Base-by-base conservation (phyloP, 2,113 vertebrate genomes). In the Rissa tridactyla region DNA sequence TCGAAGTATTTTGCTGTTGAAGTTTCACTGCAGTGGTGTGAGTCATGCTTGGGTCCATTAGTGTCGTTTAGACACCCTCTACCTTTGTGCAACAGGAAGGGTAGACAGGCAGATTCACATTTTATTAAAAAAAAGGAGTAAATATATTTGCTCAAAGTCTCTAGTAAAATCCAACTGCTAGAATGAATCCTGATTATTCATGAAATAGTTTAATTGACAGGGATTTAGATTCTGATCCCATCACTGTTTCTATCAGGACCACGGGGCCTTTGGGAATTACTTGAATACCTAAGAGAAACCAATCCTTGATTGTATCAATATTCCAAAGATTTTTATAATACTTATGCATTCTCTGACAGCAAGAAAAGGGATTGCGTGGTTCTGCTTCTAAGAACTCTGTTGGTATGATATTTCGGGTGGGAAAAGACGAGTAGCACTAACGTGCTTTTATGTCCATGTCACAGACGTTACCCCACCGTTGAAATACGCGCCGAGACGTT, bases 401-500 rank as follows among this genome's bases (percentile, higher is more conserved):
- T 30, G 21, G 42, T 60, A 1, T 23, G 55, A 3, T 15, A 4
- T 32, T 91, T 51, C 15, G 80, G 27, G 68, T 30, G 54, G 32
- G 17, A 36, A 36, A 25, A 77, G 57, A 13, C 4, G 5, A 2
- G 7, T 8, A 29, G 13, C 51, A 2, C 36, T 93, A n/a, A 89
- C 34, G 34, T 0, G 3, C n/a, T 90, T 42, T n/a, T 66, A 4
- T 98, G 81, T 93, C 47, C 76, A 8, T 84, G 36, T 86, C 65
- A 5, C 97, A 99, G 99, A 82, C 98, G 97, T 78, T 99, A 98
- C 97, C 98, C 99, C 77, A 99, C 99, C 2, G 99, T 99, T 30
- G 99, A 99, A 97, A 96, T 98, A 82, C 98, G 98, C 58, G 98
- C 99, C 4, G 98, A 97, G 96, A 75, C 55, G 60, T 98, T 99